Percentiles rank a stretch among this genome's conserved stretches.
Evolutionary conservation across 35 echinoderm and acorn worm genomes (phyloP).

Genomic region (Chiridota heheva): DNA sequence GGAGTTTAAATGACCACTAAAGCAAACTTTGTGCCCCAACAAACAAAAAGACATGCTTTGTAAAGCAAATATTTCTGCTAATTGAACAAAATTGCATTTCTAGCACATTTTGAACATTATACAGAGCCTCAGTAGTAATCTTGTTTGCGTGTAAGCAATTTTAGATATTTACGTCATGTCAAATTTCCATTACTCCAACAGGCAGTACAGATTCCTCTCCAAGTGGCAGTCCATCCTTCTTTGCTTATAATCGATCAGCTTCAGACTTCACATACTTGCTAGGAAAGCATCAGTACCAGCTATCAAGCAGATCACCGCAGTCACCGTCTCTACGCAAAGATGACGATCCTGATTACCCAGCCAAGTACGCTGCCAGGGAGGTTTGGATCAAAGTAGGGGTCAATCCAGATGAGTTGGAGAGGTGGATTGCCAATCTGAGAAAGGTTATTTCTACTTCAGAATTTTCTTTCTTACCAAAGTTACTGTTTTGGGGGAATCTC

Average conservation of each 20-base stretch:
- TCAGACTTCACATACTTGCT: conserved; percentile 85
- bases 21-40: too few relatives aligned
- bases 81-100: not conserved
- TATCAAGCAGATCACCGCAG: conserved; percentile 91
- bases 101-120: not conserved
- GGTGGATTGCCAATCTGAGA: conserved; percentile 79
- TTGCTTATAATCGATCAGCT: conserved; percentile 85
- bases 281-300: conserved; percentile 94
- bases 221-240: conserved; percentile 87
- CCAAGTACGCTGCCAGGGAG: conserved; percentile 78
- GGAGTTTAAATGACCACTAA: too few relatives aligned
- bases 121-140: not conserved
- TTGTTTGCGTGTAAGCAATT: not conserved
- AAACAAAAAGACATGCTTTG: not conserved
- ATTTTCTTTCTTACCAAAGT: not conserved
- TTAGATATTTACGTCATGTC: too few relatives aligned
- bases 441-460: conserved; percentile 40
- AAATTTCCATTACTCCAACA: conserved; percentile 24
- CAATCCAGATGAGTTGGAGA: conserved; percentile 67
- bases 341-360: conserved; percentile 93
- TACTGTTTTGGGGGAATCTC: too few relatives aligned
- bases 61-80: not conserved
- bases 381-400: conserved; percentile 70
- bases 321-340: conserved; percentile 69
- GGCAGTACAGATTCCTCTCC: conserved; percentile 86